These are phyloP conservation scores for Cerceris ruficornis DNA, from an alignment of 2,888 invertebrate species.

Conservation along the genomic window DNA sequence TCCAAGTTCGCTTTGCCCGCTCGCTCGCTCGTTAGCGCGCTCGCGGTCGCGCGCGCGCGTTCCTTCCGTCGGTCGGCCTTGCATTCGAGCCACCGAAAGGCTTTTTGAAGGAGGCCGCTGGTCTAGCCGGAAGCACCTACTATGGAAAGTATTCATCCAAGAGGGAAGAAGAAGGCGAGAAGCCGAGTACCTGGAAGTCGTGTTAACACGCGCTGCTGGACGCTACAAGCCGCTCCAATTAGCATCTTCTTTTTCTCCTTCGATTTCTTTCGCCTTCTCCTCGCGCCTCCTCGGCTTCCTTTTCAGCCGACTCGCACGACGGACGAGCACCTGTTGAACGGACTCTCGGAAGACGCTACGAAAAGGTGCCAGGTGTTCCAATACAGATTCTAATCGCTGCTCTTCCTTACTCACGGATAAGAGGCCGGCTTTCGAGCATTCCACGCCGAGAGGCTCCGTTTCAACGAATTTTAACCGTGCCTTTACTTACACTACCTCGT, in stretches of 20 bases:
- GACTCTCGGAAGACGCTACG: slow-evolving; percentile 32
- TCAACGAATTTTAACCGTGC: background rate
- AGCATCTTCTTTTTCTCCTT: slow-evolving; percentile 72
- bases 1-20: too few relatives aligned
- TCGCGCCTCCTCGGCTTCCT: slow-evolving; percentile 59
- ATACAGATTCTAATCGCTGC: slow-evolving; percentile 48
- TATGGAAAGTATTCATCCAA: slow-evolving; percentile 56
- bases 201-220: slow-evolving; percentile 71
- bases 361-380: slow-evolving; percentile 49
- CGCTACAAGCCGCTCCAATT: slow-evolving; percentile 75
- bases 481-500: background rate
- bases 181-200: slow-evolving; percentile 68
- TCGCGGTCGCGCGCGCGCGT: slow-evolving; percentile 11
- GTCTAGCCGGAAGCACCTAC: slow-evolving; percentile 67
- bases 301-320: slow-evolving; percentile 51
- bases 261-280: slow-evolving; percentile 58
- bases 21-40: background rate
- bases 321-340: slow-evolving; percentile 65
- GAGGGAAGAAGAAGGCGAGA: slow-evolving; percentile 44
- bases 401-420: slow-evolving; percentile 4
- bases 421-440: slow-evolving; percentile 11
- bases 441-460: background rate
- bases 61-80: slow-evolving; percentile 25
- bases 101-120: slow-evolving; percentile 59
- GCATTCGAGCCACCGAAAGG: slow-evolving; percentile 45